phyloP scores from a whole-genome alignment of 2,113 vertebrate genomes.

The Chiloscyllium plagiosum region DNA sequence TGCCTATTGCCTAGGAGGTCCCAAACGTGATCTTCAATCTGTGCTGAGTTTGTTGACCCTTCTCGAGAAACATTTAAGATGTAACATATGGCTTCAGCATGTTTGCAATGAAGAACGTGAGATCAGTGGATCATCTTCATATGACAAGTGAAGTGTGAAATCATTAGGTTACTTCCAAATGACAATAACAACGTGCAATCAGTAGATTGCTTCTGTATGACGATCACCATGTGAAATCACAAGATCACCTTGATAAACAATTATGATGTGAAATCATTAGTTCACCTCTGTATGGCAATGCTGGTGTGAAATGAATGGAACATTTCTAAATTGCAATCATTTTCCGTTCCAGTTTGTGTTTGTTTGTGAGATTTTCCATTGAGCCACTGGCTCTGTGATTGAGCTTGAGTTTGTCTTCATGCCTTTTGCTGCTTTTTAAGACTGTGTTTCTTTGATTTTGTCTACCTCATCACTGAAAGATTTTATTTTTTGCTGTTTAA shows the following conservation, averaged over 20 bases:
- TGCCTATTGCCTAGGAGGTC: neutral
- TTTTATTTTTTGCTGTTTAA: neutral
- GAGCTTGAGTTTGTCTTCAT: neutral
- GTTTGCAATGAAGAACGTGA: neutral
- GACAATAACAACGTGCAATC: no score
- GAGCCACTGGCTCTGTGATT: neutral
- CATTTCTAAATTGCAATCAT: neutral
- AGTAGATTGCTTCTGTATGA: no score
- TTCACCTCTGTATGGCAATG: neutral
- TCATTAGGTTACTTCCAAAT: neutral
- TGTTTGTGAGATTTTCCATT: neutral
- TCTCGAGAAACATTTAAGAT: no score
- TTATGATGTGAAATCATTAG: neutral
- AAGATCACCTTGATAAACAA: neutral
- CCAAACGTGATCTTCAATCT: neutral
- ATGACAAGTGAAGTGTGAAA: neutral
- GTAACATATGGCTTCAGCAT: no score
- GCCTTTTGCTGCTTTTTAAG: neutral
- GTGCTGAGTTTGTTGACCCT: neutral
- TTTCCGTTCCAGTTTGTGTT: neutral
- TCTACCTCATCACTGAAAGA: neutral
- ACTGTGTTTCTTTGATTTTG: neutral
- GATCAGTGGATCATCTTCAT: neutral
- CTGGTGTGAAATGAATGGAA: neutral
- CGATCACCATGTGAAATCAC: neutral